Base-by-base conservation (phyloP, 2,113 vertebrate species). In the Brachyhypopomus occidentalis region DNA sequence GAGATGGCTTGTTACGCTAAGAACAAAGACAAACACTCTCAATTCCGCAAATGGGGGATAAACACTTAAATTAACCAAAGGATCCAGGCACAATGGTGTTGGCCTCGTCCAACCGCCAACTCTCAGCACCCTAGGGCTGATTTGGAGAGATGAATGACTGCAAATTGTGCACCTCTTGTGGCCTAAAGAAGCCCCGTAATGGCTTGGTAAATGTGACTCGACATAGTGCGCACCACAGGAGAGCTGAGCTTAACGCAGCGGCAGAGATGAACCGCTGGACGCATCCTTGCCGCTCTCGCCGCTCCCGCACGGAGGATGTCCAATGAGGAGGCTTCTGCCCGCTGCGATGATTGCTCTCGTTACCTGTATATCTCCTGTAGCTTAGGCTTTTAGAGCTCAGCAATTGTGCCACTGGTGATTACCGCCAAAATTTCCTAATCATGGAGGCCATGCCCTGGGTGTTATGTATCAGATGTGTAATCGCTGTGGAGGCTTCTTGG, bases 331-430 rank as follows among this genome's bases (percentile, higher is more conserved):
- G 34, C 78, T 62, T 38, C 62, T 77, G 63, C 84, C 84, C 69
- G 84, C 84, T 83, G 84, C n/a, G 84, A 86, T 83, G 74, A 86
- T 86, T 83, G 70, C 73, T 52, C 77, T 76, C 11, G 81, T 83
- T 85, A 83, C 38, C 70, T 67, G 74, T 63, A 67, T 60, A 78
- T 62, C 78, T 74, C 58, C 55, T 45, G 63, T 55, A 25, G 71
- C 36, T 34, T 62, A 27, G 38, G 81, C 81, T 83, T 60, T 83
- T 34, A 83, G 74, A 80, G 69, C 72, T 86, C 69, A 72, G 23
- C n/a, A 77, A 81, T 67, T 78, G 70, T 19, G 62, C n/a, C 36
- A 16, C 34, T 72, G 27, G 73, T 83, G 81, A 80, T 73, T 80
- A 38, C 81, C 66, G 45, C 62, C 70, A 62, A 41, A 30, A 74